Conservation (phyloP, 2,888 invertebrate genomes). For the Hydrotaea cyrtoneurina region DNA sequence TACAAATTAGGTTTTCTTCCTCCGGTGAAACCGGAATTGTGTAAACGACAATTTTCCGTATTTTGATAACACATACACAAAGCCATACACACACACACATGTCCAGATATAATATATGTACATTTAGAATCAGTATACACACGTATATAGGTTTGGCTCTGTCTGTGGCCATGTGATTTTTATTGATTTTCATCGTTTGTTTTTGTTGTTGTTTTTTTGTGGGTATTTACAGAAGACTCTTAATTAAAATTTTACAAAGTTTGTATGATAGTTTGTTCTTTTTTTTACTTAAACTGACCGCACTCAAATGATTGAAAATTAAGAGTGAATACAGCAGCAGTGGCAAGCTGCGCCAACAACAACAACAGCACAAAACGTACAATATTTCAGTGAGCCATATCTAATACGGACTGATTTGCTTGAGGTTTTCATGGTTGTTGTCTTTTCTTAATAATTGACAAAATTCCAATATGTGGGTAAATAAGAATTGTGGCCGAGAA, state of each 20-base stretch:
- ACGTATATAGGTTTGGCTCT: conserved; percentile 11
- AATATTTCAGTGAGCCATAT: conserved; percentile 41
- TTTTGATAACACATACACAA: background rate
- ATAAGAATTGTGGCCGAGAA: conserved; percentile 10
- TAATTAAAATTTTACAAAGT: conserved; percentile 56
- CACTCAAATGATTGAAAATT: conserved; percentile 40
- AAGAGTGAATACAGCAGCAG: background rate
- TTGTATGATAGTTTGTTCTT: conserved; percentile 38
- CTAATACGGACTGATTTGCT: conserved; percentile 46
- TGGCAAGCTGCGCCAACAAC: background rate
- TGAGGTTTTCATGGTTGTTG: conserved; percentile 51
- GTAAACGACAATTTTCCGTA: background rate
- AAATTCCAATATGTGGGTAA: conserved; percentile 29
- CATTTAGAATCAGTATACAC: background rate
- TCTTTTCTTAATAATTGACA: conserved; percentile 21
- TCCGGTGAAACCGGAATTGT: background rate
- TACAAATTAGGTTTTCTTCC: background rate
- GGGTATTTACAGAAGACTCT: conserved; percentile 43
- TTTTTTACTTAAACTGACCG: conserved; percentile 45
- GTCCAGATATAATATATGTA: conserved; percentile 18
- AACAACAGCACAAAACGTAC: background rate
- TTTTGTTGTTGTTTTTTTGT: no score
- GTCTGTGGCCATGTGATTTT: conserved; percentile 2
- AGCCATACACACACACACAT: background rate
- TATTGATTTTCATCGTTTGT: conserved; percentile 37